Percentiles rank a stretch among this genome's conserved stretches.
These are phyloP conservation scores for Esox lucius DNA, from an alignment of 2,797 vertebrate genomes.

Conservation along the genomic window DNA sequence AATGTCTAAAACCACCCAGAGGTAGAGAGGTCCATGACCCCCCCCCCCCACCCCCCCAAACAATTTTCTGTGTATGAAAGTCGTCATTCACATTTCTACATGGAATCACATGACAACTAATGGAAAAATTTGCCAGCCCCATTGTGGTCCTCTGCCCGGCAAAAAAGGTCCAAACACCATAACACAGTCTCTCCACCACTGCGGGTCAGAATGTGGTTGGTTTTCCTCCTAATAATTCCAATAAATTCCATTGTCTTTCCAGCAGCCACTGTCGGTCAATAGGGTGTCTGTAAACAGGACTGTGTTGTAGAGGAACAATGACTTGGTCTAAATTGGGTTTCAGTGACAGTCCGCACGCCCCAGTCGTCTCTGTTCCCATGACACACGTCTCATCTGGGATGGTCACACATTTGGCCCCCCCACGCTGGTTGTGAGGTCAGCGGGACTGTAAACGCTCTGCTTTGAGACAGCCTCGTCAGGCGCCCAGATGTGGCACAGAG, in stretches of 20 bases:
- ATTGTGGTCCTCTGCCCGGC: background rate
- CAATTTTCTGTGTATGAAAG: slow-evolving; percentile 41
- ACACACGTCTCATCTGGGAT: slow-evolving; percentile 60
- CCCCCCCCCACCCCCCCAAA: slow-evolving; percentile 17
- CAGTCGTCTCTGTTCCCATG: slow-evolving; percentile 58
- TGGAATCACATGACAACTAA: slow-evolving; percentile 28
- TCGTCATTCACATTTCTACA: slow-evolving; percentile 39
- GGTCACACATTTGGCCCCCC: slow-evolving; percentile 43
- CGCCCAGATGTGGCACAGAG: slow-evolving; percentile 18
- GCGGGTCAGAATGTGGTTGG: background rate
- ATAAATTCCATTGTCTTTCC: background rate
- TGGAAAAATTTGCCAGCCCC: background rate
- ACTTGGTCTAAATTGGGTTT: slow-evolving; percentile 52
- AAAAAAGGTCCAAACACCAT: slow-evolving; percentile 5
- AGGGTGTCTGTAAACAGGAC: slow-evolving; percentile 34
- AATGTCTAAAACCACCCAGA: slow-evolving; percentile 19
- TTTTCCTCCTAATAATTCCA: background rate
- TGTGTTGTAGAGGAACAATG: slow-evolving; percentile 58
- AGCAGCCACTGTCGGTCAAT: background rate
- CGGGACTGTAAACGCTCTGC: slow-evolving; percentile 46
- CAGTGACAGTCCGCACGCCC: slow-evolving; percentile 38
- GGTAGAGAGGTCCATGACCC: slow-evolving; percentile 35
- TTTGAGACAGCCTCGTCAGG: slow-evolving; percentile 27
- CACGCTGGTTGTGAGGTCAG: slow-evolving; percentile 41
- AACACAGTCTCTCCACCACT: background rate